Evolutionary conservation across 2,113 vertebrate genomes (phyloP), one percentile per base, ranked within the genome.

Genomic region (Genyomyrus donnyi): DNA sequence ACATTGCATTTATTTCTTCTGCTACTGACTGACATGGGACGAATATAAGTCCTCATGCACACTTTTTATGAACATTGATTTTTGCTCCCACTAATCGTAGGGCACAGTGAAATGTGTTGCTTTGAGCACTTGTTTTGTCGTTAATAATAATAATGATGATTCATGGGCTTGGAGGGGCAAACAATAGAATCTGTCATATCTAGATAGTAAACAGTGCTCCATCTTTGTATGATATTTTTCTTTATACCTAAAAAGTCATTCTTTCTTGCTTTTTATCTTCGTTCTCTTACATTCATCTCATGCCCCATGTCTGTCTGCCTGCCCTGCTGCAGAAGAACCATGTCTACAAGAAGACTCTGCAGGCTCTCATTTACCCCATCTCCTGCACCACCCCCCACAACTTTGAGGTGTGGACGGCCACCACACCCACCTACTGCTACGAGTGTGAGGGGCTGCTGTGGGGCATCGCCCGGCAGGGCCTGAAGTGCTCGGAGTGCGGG

Each of bases 341-440:
- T 0, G 98, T 98, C 35, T 99, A 99, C 91, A 98, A 97, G 95
- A 99, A 99, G 95, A 97, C 98, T 6, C 95, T 99, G 46, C 98
- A 99, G 96, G 98, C 98, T 93, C 97, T 99, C 94, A 97, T 99
- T 95, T 99, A 99, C 94, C 98, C 98, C 90, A 99, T 99, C 93
- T 99, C 98, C 83, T 99, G 97, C 93, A 99, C 98, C 84, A 99
- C 97, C 0, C 98, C 98, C 0, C 98, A 99, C 95, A 97, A 97
- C 94, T 99, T 99, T 0, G 98, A 99, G 92, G 97, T 99, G 85
- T 99, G 98, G 98, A 97, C 98, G 0, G 98, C 98, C 92, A 98
- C 98, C 27, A 97, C 97, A 21, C 98, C 98, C 0, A 99, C 98
- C 66, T 99, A 99, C 95, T 99, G 98, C 96, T 98, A 98, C 0